phyloP scores from a whole-genome alignment of 2,888 invertebrate species.

The Ormyrus nitidulus region DNA sequence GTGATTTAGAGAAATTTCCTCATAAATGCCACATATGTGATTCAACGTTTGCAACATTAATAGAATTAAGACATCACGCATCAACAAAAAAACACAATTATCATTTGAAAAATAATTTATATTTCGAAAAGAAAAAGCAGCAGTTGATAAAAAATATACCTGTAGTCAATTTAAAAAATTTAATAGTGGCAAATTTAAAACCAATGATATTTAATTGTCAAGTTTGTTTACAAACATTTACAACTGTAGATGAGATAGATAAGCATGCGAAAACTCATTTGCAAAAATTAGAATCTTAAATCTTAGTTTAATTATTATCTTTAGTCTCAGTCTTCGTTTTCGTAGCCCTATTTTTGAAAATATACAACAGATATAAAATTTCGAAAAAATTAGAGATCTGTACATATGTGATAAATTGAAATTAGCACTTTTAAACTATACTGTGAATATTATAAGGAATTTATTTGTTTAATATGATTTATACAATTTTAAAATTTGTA shows the following conservation, averaged over 20 bases:
- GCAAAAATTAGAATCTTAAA: conserved; percentile 48
- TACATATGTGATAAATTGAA: too few relatives aligned
- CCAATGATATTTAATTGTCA: conserved; percentile 67
- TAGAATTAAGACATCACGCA: conserved; percentile 25
- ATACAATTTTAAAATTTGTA: too few relatives aligned
- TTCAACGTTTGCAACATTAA: conserved; percentile 52
- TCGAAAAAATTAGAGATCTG: too few relatives aligned
- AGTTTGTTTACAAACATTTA: conserved; percentile 66
- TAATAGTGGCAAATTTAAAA: neutral
- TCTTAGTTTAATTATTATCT: too few relatives aligned
- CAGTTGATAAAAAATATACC: too few relatives aligned
- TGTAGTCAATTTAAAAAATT: too few relatives aligned
- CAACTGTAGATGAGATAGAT: conserved; percentile 67
- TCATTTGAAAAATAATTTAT: neutral
- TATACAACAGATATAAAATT: too few relatives aligned
- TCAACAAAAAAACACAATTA: neutral
- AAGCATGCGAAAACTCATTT: conserved; percentile 67
- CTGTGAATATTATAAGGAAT: too few relatives aligned
- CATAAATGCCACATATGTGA: conserved; percentile 68
- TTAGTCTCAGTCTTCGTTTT: too few relatives aligned
- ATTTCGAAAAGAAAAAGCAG: neutral
- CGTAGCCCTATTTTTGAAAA: too few relatives aligned
- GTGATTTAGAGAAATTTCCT: conserved; percentile 57
- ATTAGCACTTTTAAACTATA: too few relatives aligned
- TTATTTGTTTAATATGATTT: too few relatives aligned